Percentiles rank a stretch among this genome's conserved stretches.
These are phyloP conservation scores for Temnopleurus reevesii DNA, from an alignment of 53 echinoderm and acorn worm genomes.

Conservation along the genomic window DNA sequence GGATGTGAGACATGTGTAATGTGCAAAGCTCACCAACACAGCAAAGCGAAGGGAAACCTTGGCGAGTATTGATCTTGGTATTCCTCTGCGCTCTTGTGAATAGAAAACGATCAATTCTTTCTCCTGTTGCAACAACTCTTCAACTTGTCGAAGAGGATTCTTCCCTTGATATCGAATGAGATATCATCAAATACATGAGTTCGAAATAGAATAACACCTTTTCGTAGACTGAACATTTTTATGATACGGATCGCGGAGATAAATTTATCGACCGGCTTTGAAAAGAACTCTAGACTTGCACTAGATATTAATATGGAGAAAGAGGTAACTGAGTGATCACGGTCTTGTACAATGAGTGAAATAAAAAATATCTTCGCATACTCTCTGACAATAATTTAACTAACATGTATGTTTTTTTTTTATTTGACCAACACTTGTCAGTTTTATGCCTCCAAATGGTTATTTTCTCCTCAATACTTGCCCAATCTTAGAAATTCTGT, in stretches of 20 bases:
- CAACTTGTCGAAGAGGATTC: background rate
- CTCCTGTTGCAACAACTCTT: constrained; percentile 26
- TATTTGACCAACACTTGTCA: no score
- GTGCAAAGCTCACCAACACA: background rate
- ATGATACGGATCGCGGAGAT: background rate
- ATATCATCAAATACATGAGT: background rate
- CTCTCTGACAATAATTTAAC: no score
- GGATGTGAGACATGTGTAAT: background rate
- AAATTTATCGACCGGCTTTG: background rate
- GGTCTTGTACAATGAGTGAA: no score
- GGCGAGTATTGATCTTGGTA: constrained; percentile 14
- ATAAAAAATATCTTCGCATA: no score
- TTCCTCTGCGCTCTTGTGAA: constrained; percentile 8
- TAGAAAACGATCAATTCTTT: constrained; percentile 8
- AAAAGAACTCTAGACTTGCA: no score
- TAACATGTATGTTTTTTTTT: no score
- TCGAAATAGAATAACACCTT: background rate
- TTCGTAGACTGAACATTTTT: background rate
- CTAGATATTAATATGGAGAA: no score
- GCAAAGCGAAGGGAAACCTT: background rate
- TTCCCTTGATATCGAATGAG: background rate
- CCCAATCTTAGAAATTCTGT: no score
- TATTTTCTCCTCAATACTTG: no score
- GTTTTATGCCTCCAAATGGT: no score
- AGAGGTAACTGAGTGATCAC: no score